These are phyloP conservation scores for Myiothlypis chrysogaster DNA, from an alignment of 2,797 vertebrate genomes.

Conservation along the genomic window DNA sequence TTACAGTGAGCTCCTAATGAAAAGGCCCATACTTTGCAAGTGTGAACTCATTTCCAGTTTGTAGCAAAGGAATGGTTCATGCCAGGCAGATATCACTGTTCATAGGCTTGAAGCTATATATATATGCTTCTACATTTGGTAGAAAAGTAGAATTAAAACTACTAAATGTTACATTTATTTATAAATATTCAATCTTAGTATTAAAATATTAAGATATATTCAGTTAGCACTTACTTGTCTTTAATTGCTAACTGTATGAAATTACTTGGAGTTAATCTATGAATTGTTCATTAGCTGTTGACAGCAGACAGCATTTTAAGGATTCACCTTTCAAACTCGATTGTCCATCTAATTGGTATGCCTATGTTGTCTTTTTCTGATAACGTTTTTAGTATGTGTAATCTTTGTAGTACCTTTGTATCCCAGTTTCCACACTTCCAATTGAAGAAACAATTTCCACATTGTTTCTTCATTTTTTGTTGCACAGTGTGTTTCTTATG, in stretches of 20 bases:
- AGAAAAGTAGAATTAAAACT: not conserved
- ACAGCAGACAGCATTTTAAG: not conserved
- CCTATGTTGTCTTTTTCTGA: not conserved
- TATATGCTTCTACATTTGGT: not conserved
- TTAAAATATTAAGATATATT: not conserved
- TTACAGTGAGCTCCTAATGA: not conserved
- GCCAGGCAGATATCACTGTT: not conserved
- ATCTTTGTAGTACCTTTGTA: not conserved
- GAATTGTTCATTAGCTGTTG: not conserved
- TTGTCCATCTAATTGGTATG: not conserved
- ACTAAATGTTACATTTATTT: not conserved
- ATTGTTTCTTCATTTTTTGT: not conserved
- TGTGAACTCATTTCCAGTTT: not conserved
- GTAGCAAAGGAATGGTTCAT: not conserved
- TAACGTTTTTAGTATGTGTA: not conserved
- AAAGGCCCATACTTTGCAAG: not conserved
- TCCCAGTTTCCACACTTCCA: too few relatives aligned
- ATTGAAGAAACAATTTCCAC: too few relatives aligned
- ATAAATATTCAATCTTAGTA: not conserved
- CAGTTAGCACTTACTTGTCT: not conserved
- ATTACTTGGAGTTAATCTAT: not conserved
- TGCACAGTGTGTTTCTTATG: not conserved
- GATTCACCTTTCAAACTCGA: not conserved
- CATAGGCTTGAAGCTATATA: not conserved
- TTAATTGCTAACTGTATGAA: not conserved